phyloP scores from a whole-genome alignment of 2,797 vertebrate genomes.

The Anguilla megastoma region DNA sequence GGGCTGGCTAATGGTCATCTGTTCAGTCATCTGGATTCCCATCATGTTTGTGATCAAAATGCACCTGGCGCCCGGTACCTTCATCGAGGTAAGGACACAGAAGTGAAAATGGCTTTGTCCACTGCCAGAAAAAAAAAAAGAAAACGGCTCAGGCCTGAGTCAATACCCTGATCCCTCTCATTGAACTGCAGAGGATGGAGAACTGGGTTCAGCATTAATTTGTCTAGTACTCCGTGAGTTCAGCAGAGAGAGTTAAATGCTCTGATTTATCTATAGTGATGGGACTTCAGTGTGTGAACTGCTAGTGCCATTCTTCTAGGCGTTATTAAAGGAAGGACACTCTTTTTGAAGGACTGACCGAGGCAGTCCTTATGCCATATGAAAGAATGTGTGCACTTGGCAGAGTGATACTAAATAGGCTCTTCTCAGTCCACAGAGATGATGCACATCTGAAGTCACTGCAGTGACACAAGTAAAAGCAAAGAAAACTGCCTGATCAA shows the following conservation, averaged over 20 bases:
- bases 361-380: conserved; percentile 3
- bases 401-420: background rate
- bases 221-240: conserved; percentile 42
- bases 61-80: conserved; percentile 88
- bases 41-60: conserved; percentile 98
- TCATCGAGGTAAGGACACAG: conserved; percentile 82
- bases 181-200: conserved; percentile 49
- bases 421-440: background rate
- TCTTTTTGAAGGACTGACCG: background rate
- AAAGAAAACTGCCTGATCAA: conserved; percentile 4
- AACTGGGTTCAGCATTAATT: conserved; percentile 53
- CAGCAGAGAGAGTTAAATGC: conserved; percentile 48
- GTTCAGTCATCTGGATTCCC: conserved; percentile 98
- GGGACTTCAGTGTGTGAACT: conserved; percentile 33
- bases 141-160: background rate
- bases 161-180: conserved; percentile 45
- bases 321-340: background rate
- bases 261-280: conserved; percentile 50
- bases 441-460: background rate
- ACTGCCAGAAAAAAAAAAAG: background rate
- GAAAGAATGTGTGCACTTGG: background rate
- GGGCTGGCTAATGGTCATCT: conserved; percentile 95
- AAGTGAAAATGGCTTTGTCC: conserved; percentile 19
- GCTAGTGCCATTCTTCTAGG: background rate
- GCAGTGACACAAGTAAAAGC: background rate